These are phyloP conservation scores for Thera britannica DNA, from an alignment of 2,888 invertebrate genomes.

Conservation along the genomic window DNA sequence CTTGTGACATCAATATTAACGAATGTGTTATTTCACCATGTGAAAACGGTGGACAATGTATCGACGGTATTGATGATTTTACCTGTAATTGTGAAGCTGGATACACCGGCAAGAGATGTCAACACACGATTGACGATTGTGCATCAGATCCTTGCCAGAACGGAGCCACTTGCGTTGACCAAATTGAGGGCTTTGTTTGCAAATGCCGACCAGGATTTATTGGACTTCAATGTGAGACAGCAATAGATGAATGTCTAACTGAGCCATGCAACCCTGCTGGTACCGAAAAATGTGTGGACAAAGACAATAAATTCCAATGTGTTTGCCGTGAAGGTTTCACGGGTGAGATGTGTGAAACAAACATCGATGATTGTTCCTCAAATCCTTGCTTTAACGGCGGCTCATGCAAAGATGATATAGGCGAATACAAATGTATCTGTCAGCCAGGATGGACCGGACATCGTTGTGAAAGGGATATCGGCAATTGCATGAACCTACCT, in stretches of 20 bases:
- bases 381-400: conserved; percentile 96
- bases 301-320: conserved; percentile 94
- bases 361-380: conserved; percentile 94
- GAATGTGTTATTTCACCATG: conserved; percentile 96
- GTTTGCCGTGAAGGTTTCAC: conserved; percentile 95
- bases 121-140: conserved; percentile 97
- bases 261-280: conserved; percentile 96
- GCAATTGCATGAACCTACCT: conserved; percentile 93
- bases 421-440: conserved; percentile 92
- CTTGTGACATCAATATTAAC: conserved; percentile 96
- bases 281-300: conserved; percentile 94
- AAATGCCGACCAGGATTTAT: conserved; percentile 97
- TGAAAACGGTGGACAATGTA: conserved; percentile 95
- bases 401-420: conserved; percentile 93
- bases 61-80: conserved; percentile 93
- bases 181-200: conserved; percentile 95
- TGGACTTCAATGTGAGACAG: conserved; percentile 96
- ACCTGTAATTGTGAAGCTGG: conserved; percentile 97
- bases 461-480: conserved; percentile 94
- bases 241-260: conserved; percentile 95
- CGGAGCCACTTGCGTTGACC: conserved; percentile 94
- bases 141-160: conserved; percentile 95
- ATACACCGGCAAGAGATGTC: conserved; percentile 96
- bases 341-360: conserved; percentile 93
- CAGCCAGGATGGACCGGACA: conserved; percentile 94